Evolutionary conservation across 2,113 vertebrate species (phyloP), one percentile per base, ranked within the genome.

Genomic region (Philantomba maxwellii): DNA sequence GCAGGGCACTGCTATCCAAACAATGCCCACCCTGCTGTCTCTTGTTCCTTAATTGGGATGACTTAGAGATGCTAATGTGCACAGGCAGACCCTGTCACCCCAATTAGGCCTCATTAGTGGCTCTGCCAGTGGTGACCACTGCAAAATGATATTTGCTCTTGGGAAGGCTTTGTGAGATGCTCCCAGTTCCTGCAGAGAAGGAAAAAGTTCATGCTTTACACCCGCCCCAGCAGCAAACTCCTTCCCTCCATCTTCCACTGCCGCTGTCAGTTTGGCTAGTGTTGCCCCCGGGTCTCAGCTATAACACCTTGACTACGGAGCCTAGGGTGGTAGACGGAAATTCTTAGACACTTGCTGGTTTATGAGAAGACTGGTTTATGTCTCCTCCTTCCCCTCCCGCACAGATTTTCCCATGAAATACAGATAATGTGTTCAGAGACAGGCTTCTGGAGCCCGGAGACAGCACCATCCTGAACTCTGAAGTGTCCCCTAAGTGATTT

Each of bases 91-190:
- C 95, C 93, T 93, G 96, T 96, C n/a, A 45, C 88, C 95, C 88
- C 96, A 97, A 93, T 96, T 96, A 96, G 92, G 96, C 90, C 96
- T 97, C 92, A 93, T 97, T 77, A 90, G 97, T 88, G 94, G 39
- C 87, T 93, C 87, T 96, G 81, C 90, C 96, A 94, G 97, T 82
- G 88, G 95, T 97, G 95, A 86, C 89, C 28, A 7, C 89, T 94
- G 92, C 57, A 96, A 97, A 94, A 1, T 0, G 4, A 77, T 97
- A 86, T 75, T 96, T 81, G 94, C 91, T 97, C 93, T 96, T 4
- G 1, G 2, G 25, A 95, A 91, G 77, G 39, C 33, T 93, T 93
- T 94, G 87, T 94, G 81, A 95, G 66, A 53, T 92, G 88, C 58
- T 78, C 73, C 21, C 16, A 51, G 60, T 57, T 95, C 64, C 96